Conservation (phyloP, 2,797 vertebrate species). For the Furcifer pardalis region DNA sequence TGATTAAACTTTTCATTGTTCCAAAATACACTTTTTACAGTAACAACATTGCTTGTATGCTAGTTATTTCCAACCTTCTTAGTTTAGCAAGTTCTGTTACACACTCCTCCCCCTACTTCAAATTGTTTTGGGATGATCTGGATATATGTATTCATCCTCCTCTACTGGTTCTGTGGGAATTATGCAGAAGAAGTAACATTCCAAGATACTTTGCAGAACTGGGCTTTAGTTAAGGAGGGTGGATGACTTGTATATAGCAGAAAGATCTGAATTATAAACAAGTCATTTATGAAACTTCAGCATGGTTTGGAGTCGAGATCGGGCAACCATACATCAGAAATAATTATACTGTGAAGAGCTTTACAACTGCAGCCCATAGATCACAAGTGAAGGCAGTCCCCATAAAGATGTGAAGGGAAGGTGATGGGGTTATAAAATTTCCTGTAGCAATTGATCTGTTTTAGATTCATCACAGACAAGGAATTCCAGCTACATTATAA, state of each 20-base stretch:
- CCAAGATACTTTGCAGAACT: background rate
- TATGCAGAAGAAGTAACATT: slow-evolving; percentile 3
- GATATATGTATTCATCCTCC: slow-evolving; percentile 20
- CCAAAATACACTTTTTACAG: too few relatives aligned
- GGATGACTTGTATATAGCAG: slow-evolving; percentile 44
- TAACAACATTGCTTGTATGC: too few relatives aligned
- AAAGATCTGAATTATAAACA: slow-evolving; percentile 70
- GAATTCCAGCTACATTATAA: slow-evolving; percentile 79
- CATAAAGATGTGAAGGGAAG: slow-evolving; percentile 80
- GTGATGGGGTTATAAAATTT: slow-evolving; percentile 80
- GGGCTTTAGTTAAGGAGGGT: background rate
- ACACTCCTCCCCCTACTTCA: background rate
- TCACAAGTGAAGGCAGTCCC: slow-evolving; percentile 77
- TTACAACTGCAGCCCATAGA: slow-evolving; percentile 76
- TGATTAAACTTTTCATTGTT: too few relatives aligned
- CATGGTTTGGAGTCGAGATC: slow-evolving; percentile 79
- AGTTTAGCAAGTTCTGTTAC: background rate
- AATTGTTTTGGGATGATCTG: background rate
- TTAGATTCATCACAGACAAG: slow-evolving; percentile 74
- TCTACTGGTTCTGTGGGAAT: background rate
- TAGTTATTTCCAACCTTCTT: too few relatives aligned
- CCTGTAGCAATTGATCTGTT: slow-evolving; percentile 75
- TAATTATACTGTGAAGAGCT: slow-evolving; percentile 73
- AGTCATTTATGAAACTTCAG: slow-evolving; percentile 76
- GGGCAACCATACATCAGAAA: slow-evolving; percentile 77